Evolutionary conservation across 2,888 invertebrate genomes (phyloP), one percentile per base, ranked within the genome.

Genomic region (Rotaria socialis): DNA sequence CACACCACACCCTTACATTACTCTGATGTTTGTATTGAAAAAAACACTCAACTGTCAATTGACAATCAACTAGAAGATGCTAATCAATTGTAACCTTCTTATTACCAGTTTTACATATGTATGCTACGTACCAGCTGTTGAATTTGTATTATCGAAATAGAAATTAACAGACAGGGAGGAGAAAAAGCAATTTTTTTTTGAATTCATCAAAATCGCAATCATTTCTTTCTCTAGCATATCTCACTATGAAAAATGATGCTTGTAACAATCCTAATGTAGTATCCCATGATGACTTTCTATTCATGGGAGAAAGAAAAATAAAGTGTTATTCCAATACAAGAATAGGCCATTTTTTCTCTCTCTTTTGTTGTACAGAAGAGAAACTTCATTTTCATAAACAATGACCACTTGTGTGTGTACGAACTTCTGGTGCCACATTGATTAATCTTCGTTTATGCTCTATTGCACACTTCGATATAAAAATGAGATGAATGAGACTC

Each of bases 371-470:
- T 35, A 35, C 27, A 3, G 16, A 16, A 35, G 27, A 67, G 35
- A 27, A 67, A 67, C 11, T 67, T 67, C 67, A 67, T 67, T 67
- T 67, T 52, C 16, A 52, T 52, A 52, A 52, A 52, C 52, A 52
- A 52, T 52, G 52, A 14, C 3, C 16, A 67, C 16, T 67, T 67
- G 16, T 35, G 19, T 67, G 19, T 5, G 19, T 7, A 35, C 14
- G 16, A 19, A 67, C 35, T 67, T 67, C 19, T 67, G 67, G 67
- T 67, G 67, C 67, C 67, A 67, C 11, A 35, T 67, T 27, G 67
- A 67, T 67, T 67, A 67, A 67, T 67, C 67, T 67, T 35, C 19
- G 67, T 67, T 67, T 67, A 67, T 67, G 67, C 27, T 67, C 67
- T 35, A 67, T 67, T 35, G 67, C 67, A 67, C 67, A 67, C 16